These are phyloP conservation scores for Psephotus haematonotus DNA, from an alignment of 2,113 vertebrate species.

Conservation along the genomic window DNA sequence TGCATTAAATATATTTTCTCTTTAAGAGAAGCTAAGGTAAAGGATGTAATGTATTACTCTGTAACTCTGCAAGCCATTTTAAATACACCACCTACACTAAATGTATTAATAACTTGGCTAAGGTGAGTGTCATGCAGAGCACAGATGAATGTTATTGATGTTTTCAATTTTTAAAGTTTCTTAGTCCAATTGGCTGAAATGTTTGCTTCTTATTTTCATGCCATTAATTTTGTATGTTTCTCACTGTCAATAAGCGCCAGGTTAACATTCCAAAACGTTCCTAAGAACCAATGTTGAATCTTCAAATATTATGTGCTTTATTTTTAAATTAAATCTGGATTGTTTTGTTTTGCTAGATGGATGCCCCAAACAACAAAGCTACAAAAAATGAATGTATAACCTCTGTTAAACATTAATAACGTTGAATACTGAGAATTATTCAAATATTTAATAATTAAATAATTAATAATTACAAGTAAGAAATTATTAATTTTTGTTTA, in stretches of 20 bases:
- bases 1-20: constrained; percentile 8
- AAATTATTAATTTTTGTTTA: neutral
- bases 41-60: neutral
- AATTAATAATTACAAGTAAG: too few species aligned
- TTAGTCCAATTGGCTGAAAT: neutral
- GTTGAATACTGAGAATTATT: neutral
- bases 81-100: constrained; percentile 2
- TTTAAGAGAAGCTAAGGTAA: neutral
- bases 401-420: neutral
- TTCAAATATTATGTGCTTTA: neutral
- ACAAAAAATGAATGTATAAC: neutral
- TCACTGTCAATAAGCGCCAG: neutral
- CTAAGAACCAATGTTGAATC: neutral
- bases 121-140: neutral
- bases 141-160: constrained; percentile 1
- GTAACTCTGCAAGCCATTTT: constrained; percentile 12
- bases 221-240: neutral
- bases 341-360: neutral
- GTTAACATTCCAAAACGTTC: neutral
- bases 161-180: constrained; percentile 27
- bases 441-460: neutral
- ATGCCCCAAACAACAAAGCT: neutral
- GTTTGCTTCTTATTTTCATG: neutral
- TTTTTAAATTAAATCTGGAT: neutral
- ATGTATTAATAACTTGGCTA: constrained; percentile 49